Evolutionary conservation across 1,140 invertebrate genomes (phyloP), one percentile per base, ranked within the genome.

Genomic region (Apis dorsata): DNA sequence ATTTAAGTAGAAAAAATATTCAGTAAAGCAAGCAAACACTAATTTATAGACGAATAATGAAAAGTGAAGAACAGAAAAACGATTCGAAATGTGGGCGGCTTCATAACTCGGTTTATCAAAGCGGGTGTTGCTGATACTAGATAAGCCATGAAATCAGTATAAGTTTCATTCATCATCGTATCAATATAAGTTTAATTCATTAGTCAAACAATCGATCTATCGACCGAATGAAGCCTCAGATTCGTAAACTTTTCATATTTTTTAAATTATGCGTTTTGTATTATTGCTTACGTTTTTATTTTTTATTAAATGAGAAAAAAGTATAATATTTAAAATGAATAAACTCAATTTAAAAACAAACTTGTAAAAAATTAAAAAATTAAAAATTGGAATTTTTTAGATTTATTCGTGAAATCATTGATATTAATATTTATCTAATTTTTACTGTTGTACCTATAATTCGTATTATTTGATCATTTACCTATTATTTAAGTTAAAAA

Each of bases 81-180:
- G 65, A 77, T 82, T 69, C 28, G 65, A 82, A 82, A 76, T 76
- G 80, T 82, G 80, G 80, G 80, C 80, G 80, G 80, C 57, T 82
- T 82, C 80, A 11, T 55, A 69, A 34, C 65, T 13, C 28, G 9
- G 62, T 74, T 82, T 82, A 82, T 82, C 80, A 55, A 21, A n/a
- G 74, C 80, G 80, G 80, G 80, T 82, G 80, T 82, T 77, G 55
- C 80, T 63, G 80, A 82, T 82, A 82, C 17, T 28, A 59, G 65
- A 82, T 77, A 55, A 82, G 65, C 57, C 44, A n/a, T 82, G 65
- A 57, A 82, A 76, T 81, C 72, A 69, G 17, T 51, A 63, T 81
- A 75, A 75, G n/a, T n/a, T 77, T 62, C 65, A 60, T 57, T 68
- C n/a, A n/a, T n/a, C n/a, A n/a, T n/a, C n/a, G n/a, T n/a, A n/a